Conservation (phyloP, 2,888 invertebrate species). For the Chrysolina oricalcia region DNA sequence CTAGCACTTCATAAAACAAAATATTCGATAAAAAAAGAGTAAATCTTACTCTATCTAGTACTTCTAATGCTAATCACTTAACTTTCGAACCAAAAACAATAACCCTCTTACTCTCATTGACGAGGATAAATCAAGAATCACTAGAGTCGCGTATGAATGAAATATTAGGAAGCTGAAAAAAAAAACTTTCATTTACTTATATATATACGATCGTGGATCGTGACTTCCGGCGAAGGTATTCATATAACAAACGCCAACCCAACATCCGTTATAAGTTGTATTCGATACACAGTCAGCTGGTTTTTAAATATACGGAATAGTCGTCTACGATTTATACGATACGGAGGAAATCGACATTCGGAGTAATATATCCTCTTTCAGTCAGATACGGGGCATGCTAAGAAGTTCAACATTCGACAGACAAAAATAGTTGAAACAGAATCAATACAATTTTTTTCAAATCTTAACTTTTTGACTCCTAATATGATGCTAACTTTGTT, state of each 20-base stretch:
- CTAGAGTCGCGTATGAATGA: conserved; percentile 48
- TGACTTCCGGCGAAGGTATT: conserved; percentile 58
- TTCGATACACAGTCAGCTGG: conserved; percentile 52
- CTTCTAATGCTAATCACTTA: too few relatives aligned
- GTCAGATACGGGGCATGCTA: neutral
- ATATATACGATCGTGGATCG: conserved; percentile 58
- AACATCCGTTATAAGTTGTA: conserved; percentile 57
- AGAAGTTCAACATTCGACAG: neutral
- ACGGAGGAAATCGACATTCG: conserved; percentile 11
- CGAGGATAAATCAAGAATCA: conserved; percentile 23
- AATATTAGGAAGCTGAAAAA: conserved; percentile 55
- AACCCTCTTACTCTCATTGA: neutral
- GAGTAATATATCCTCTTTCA: conserved; percentile 12
- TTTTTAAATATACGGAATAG: conserved; percentile 41
- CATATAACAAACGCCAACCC: conserved; percentile 50
- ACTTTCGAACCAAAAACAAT: neutral
- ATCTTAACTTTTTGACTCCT: too few relatives aligned
- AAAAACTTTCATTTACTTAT: conserved; percentile 39
- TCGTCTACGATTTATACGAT: conserved; percentile 24
- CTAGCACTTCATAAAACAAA: too few relatives aligned
- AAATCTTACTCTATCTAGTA: too few relatives aligned
- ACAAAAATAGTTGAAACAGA: too few relatives aligned
- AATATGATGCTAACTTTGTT: too few relatives aligned
- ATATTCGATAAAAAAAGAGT: too few relatives aligned
- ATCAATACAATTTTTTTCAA: too few relatives aligned